phyloP scores from a whole-genome alignment of 2,113 vertebrate species.

The Smithornis capensis region DNA sequence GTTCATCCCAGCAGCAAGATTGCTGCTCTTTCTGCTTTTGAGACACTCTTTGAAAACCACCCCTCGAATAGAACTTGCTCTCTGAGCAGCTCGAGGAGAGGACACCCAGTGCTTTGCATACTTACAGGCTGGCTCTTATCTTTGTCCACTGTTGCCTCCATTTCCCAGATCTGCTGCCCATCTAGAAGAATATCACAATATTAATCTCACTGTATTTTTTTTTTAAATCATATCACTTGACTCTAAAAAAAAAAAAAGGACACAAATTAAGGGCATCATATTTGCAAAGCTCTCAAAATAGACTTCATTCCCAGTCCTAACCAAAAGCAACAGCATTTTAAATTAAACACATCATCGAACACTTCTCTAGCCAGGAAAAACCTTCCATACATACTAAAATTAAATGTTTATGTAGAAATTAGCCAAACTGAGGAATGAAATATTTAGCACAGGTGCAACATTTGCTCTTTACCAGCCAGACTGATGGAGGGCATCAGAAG shows the following conservation, averaged over 20 bases:
- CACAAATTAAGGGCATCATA: background rate
- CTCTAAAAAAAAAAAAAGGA: background rate
- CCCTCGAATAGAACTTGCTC: background rate
- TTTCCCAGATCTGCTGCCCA: conserved; percentile 96
- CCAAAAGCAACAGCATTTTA: background rate
- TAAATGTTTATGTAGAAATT: background rate
- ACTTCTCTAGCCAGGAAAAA: background rate
- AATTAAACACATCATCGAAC: background rate
- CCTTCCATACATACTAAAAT: background rate
- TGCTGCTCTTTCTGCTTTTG: background rate
- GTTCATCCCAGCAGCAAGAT: background rate
- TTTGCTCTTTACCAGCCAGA: background rate
- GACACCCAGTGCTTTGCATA: background rate
- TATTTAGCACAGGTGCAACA: background rate
- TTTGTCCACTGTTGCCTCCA: conserved; percentile 96
- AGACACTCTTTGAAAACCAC: background rate
- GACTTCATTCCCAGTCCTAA: background rate
- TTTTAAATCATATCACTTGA: background rate
- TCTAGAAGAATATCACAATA: conserved; percentile 75
- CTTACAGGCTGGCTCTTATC: conserved; percentile 97
- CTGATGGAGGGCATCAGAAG: background rate
- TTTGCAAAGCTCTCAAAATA: background rate
- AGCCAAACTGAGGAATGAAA: background rate
- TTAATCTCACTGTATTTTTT: background rate
- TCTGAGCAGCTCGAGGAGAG: background rate